Base-by-base conservation (phyloP, 2,888 invertebrate genomes). In the Lepidonotus clava region DNA sequence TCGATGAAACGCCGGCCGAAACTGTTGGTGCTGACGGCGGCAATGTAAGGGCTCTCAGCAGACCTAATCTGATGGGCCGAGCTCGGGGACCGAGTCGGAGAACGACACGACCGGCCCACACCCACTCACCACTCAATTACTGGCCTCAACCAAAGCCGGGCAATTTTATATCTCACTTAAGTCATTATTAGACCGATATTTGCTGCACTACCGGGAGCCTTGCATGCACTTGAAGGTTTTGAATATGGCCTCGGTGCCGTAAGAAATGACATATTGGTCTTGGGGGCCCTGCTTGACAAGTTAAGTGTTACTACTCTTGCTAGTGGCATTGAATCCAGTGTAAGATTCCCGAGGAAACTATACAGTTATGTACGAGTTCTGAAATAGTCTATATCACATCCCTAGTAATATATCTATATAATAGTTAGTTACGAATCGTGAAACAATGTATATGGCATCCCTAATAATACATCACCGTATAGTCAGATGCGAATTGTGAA, bases 161-260 rank as follows among this genome's bases (percentile, higher is more conserved):
- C 71, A 71, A 71, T 71, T 71, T 38, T 71, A 71, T 38, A 71
- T 34, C 71, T 38, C 71, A 71, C 71, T 71, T 71, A 71, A 71
- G 71, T 71, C 71, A 71, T 71, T 71, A 71, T 38, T 71, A 38
- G 34, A 71, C 8, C 38, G 71, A 34, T 38, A 71, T 61, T 61
- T 32, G 61, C 28, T 11, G 28, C 24, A 24, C 61, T 61, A 28
- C n/a, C 11, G 24, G 61, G 61, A 61, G 28, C 28, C 28, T 18
- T 24, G 28, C 61, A 4, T 28, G 61, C 61, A 6, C 46, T 61
- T n/a, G 28, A 28, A 11, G 24, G 61, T 61, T 61, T 61, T 61
- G 61, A 61, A 61, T 61, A 28, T 61, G 61, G 61, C 61, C 2
- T 61, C n/a, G n/a, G n/a, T n/a, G 61, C 61, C n/a, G 24, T 32